Percentiles rank a stretch among this genome's conserved stretches.
These are phyloP conservation scores for Zaprionus inermis DNA, from an alignment of 1,140 invertebrate species.

Conservation along the genomic window DNA sequence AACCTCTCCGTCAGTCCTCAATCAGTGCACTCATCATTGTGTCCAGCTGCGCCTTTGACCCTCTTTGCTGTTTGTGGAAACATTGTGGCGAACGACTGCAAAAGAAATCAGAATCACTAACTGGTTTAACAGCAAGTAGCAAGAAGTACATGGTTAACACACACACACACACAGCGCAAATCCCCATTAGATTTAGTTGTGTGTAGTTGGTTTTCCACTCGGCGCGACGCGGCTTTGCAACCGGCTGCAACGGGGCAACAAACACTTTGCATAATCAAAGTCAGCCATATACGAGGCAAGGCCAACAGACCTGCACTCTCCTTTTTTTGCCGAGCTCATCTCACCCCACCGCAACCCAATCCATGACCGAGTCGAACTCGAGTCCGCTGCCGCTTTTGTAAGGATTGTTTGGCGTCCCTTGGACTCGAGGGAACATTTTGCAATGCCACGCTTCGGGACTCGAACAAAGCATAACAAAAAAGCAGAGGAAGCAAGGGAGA, in stretches of 20 bases:
- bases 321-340: neutral
- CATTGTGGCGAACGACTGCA: neutral
- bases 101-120: slow-evolving; percentile 8
- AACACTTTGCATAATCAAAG: slow-evolving; percentile 50
- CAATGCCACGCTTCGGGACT: slow-evolving; percentile 26
- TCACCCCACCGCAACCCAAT: neutral
- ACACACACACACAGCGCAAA: slow-evolving; percentile 15
- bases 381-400: slow-evolving; percentile 8
- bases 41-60: neutral
- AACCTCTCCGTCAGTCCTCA: neutral
- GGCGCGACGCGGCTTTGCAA: slow-evolving; percentile 8
- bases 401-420: slow-evolving; percentile 6
- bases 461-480: slow-evolving; percentile 19
- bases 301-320: neutral
- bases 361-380: slow-evolving; percentile 8
- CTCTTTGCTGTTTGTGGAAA: slow-evolving; percentile 3
- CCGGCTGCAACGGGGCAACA: slow-evolving; percentile 16
- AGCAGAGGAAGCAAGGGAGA: neutral
- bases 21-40: neutral
- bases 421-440: slow-evolving; percentile 30
- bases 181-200: slow-evolving; percentile 37
- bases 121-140: slow-evolving; percentile 16
- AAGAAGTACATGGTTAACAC: slow-evolving; percentile 21
- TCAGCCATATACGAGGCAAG: slow-evolving; percentile 22
- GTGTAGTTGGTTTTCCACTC: slow-evolving; percentile 1